phyloP scores from a whole-genome alignment of 1,140 invertebrate species.

The Drosophila kikkawai region DNA sequence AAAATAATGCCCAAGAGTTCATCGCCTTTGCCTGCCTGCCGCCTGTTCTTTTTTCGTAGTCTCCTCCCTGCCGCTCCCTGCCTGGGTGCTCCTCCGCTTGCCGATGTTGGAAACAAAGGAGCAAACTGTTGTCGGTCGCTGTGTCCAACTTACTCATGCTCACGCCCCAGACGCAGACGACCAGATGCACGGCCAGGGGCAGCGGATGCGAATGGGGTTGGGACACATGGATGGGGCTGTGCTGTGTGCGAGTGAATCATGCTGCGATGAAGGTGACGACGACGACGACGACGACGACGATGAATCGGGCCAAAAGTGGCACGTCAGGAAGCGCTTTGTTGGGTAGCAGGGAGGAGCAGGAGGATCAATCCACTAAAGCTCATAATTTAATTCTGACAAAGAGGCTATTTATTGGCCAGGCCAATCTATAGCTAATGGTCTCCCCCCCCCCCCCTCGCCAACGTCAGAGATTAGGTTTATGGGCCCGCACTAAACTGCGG shows the following conservation, averaged over 20 bases:
- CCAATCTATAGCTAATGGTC: background rate
- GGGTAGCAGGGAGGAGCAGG: background rate
- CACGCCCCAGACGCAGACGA: constrained; percentile 27
- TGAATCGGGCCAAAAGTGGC: constrained; percentile 59
- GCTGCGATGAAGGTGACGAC: constrained; percentile 28
- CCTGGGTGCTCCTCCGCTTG: background rate
- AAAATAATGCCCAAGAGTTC: constrained; percentile 1
- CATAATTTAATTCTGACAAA: background rate
- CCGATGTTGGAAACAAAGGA: constrained; percentile 35
- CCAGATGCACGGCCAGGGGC: background rate
- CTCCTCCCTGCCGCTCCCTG: background rate
- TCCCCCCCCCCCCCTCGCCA: background rate
- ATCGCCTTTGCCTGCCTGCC: background rate
- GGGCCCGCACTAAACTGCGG: background rate
- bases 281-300: constrained; percentile 7
- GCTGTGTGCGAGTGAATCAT: constrained; percentile 40
- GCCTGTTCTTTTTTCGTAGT: constrained; percentile 3
- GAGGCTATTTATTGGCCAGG: background rate
- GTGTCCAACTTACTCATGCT: constrained; percentile 19
- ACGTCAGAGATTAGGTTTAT: constrained; percentile 14
- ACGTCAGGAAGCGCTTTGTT: constrained; percentile 41
- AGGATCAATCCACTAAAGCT: background rate
- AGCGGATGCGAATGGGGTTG: background rate
- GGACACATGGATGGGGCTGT: background rate
- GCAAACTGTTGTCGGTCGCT: constrained; percentile 21